Percentiles rank a stretch among this genome's conserved stretches.
Evolutionary conservation across 2,888 invertebrate species (phyloP).

Genomic region (Drosophila prostipennis): DNA sequence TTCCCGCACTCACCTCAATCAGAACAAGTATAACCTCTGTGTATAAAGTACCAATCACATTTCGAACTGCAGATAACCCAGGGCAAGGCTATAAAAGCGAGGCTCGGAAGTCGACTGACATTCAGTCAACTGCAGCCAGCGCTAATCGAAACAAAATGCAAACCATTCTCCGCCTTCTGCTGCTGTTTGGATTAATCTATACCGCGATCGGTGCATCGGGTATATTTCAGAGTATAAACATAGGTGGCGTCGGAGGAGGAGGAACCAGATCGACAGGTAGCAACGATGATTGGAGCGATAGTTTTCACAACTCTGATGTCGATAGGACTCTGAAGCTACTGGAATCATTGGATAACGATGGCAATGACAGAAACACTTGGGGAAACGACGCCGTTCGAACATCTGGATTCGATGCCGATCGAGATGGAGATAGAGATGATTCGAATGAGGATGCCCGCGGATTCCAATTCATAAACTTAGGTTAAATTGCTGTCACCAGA

Average conservation of each 20-base stretch:
- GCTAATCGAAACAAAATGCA: conserved; percentile 32
- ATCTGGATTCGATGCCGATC: conserved; percentile 11
- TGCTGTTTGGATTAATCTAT: conserved; percentile 37
- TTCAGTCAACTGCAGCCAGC: conserved; percentile 30
- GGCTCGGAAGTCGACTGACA: not conserved
- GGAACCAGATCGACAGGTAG: not conserved
- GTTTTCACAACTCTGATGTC: conserved; percentile 20
- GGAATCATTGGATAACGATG: conserved; percentile 1
- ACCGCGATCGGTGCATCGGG: conserved; percentile 11
- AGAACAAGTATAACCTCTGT: not conserved
- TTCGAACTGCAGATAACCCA: conserved; percentile 24
- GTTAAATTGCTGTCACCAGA: too few relatives aligned
- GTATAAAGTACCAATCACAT: not conserved
- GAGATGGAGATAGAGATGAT: not conserved
- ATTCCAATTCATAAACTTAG: conserved; percentile 16
- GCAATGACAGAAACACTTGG: conserved; percentile 12
- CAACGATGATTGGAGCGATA: conserved; percentile 1
- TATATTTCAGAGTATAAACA: conserved; percentile 18
- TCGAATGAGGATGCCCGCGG: conserved; percentile 6
- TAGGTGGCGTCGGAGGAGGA: conserved; percentile 2
- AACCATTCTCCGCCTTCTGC: conserved; percentile 17
- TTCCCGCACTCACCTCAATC: conserved; percentile 22
- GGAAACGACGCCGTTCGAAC: not conserved
- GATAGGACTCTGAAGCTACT: conserved; percentile 10
- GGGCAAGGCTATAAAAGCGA: conserved; percentile 44